Evolutionary conservation across 1,140 invertebrate species (phyloP).

Genomic region (Eubasilissa regina): DNA sequence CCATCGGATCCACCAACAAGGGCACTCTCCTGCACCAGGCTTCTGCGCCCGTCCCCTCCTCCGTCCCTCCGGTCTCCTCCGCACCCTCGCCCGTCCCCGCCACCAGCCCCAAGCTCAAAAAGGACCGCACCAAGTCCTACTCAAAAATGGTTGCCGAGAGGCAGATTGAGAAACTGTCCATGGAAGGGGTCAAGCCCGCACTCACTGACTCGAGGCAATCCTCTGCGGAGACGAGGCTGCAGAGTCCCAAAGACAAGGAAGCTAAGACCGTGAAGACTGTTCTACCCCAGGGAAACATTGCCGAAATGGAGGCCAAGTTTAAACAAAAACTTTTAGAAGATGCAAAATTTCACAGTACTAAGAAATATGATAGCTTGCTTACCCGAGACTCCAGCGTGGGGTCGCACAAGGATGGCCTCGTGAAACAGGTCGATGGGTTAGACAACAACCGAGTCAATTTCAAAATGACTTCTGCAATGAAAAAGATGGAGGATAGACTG

Average conservation of each 20-base stretch:
- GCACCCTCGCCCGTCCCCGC: slow-evolving; percentile 59
- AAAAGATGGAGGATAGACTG: slow-evolving; percentile 41
- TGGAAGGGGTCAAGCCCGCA: background rate
- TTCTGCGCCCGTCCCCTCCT: slow-evolving; percentile 58
- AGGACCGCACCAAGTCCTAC: slow-evolving; percentile 72
- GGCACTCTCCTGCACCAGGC: slow-evolving; percentile 70
- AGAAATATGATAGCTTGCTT: slow-evolving; percentile 44
- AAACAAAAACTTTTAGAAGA: slow-evolving; percentile 76
- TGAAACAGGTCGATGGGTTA: slow-evolving; percentile 49
- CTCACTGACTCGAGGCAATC: no score
- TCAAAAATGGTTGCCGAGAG: slow-evolving; percentile 71
- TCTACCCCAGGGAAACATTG: slow-evolving; percentile 68
- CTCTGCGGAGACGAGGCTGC: no score
- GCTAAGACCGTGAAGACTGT: slow-evolving; percentile 5
- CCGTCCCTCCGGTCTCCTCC: slow-evolving; percentile 58
- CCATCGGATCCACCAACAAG: slow-evolving; percentile 77
- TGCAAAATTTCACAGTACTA: slow-evolving; percentile 55
- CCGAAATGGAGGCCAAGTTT: slow-evolving; percentile 76
- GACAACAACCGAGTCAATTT: slow-evolving; percentile 39
- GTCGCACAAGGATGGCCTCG: slow-evolving; percentile 47
- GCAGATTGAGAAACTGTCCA: slow-evolving; percentile 33
- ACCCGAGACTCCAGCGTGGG: slow-evolving; percentile 43
- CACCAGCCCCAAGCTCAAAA: slow-evolving; percentile 62
- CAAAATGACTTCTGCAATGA: slow-evolving; percentile 40
- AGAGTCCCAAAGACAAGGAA: no score